Evolutionary conservation across 2,797 vertebrate species (phyloP), one percentile per base, ranked within the genome.

Genomic region (Kryptolebias ocellatus): DNA sequence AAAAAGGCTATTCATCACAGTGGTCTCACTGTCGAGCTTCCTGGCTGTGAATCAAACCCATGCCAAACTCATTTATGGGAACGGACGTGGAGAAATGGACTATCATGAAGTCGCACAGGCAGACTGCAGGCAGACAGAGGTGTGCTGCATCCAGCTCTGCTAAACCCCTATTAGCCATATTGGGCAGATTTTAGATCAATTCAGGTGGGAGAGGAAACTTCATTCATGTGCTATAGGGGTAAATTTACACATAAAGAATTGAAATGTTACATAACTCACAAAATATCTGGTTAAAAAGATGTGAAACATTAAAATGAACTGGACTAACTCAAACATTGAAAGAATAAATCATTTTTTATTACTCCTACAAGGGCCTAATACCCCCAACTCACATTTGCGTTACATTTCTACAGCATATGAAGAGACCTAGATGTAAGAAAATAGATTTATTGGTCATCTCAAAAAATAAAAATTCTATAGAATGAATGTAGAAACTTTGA

Each of bases 1-100:
- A 92, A 92, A 60, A 92, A 89, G 88, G 89, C 91, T 88, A 93
- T 94, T 93, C 81, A 94, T 94, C 92, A 94, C 84, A 86, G 76
- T 80, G 83, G 89, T 79, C 72, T 77, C 83, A 73, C 87, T 93
- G 93, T 94, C 92, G 93, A 87, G 46, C 76, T 86, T 71, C 82
- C 81, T 85, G 90, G 83, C 82, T 83, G 73, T 68, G 84, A 89
- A 87, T 87, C 86, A 85, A 80, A 83, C 81, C 70, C 64, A 73
- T 87, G 87, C 87, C 90, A 90, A 86, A 90, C 79, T 90, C 79
- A 60, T 88, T 93, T 85, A 89, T 81, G 67, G 79, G 69, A 39
- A 24, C 45, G 53, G 76, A 88, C 57, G 8, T 83, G 83, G 77
- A 90, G 80, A 90, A 91, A 92, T 87, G 77, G 80, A 83, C 83